Percentiles rank a stretch among this genome's conserved stretches.
Evolutionary conservation across 2,888 invertebrate species (phyloP).

Genomic region (Trichacis sp.): DNA sequence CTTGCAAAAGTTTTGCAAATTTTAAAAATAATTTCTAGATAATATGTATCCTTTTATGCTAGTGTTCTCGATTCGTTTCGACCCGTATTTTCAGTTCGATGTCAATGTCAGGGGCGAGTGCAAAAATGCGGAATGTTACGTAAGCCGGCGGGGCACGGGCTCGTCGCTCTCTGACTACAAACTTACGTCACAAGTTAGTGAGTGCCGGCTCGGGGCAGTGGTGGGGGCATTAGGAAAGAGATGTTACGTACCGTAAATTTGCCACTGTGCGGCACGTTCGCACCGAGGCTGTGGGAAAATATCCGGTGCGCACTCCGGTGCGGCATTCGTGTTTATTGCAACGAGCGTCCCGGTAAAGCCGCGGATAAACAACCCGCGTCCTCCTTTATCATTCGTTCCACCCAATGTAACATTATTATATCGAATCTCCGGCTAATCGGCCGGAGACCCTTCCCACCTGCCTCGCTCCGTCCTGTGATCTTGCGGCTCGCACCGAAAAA

Average conservation of each 20-base stretch:
- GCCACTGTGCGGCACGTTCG: conserved; percentile 50
- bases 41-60: no score
- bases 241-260: conserved; percentile 61
- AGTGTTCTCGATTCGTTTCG: no score
- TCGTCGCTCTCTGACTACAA: neutral
- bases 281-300: conserved; percentile 65
- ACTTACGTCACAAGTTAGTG: conserved; percentile 45
- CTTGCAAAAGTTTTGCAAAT: no score
- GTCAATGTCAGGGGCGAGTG: neutral
- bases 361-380: conserved; percentile 46
- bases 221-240: conserved; percentile 51
- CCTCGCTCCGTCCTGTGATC: neutral
- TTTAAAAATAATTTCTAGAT: no score
- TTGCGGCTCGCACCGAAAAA: neutral
- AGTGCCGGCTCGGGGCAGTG: conserved; percentile 45
- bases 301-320: conserved; percentile 34
- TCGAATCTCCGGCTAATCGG: conserved; percentile 27
- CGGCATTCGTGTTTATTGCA: conserved; percentile 26
- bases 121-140: neutral
- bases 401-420: conserved; percentile 49
- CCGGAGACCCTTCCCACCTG: neutral
- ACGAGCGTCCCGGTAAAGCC: conserved; percentile 34
- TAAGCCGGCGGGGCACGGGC: conserved; percentile 5
- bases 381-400: conserved; percentile 54
- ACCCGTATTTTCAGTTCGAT: neutral